Conservation (phyloP, 2,113 vertebrate species). For the Poecilia latipinna region DNA sequence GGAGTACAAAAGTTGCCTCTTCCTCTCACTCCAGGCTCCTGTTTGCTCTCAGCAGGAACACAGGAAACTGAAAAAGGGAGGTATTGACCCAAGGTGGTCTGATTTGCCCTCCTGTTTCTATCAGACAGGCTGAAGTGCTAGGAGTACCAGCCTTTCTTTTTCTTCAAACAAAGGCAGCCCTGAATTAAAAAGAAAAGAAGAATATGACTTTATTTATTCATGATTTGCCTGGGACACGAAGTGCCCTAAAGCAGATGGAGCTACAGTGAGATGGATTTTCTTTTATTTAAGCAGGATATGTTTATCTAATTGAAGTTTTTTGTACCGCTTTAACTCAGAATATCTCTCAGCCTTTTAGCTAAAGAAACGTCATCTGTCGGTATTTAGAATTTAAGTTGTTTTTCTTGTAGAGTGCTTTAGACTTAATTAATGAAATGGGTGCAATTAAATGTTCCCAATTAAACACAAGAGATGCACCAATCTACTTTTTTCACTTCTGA, state of each 20-base stretch:
- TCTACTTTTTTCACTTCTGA: too few relatives aligned
- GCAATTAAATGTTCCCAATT: too few relatives aligned
- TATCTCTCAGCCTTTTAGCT: background rate
- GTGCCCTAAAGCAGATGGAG: background rate
- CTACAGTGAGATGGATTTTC: background rate
- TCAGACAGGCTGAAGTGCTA: background rate
- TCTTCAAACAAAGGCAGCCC: background rate
- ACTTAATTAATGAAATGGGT: background rate
- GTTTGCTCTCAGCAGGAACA: constrained; percentile 31
- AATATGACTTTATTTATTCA: background rate
- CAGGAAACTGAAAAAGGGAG: constrained; percentile 31
- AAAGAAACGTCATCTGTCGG: background rate
- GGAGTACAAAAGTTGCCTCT: constrained; percentile 7
- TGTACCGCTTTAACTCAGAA: background rate
- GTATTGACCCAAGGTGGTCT: constrained; percentile 42
- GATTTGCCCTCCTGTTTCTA: constrained; percentile 26
- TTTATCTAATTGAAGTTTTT: background rate
- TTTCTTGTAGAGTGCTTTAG: background rate
- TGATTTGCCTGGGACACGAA: background rate
- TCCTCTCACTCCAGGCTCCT: constrained; percentile 1
- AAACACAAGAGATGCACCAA: too few relatives aligned
- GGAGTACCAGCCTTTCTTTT: background rate
- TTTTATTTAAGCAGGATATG: background rate
- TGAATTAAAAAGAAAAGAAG: background rate
- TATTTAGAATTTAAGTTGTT: background rate